Base-by-base conservation (phyloP, 2,113 vertebrate genomes). In the Sorex fumeus region DNA sequence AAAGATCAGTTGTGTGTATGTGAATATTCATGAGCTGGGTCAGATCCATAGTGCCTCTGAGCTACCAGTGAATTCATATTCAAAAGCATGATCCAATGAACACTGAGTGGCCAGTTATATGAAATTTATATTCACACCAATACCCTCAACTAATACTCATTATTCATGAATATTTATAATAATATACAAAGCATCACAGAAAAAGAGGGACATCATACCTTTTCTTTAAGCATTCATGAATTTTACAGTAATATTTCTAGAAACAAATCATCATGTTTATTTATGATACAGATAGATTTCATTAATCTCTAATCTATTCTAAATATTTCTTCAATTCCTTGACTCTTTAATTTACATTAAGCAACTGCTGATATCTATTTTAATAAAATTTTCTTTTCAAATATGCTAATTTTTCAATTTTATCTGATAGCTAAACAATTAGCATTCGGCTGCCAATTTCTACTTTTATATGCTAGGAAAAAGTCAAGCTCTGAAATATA, bases 21-120 rank as follows among this genome's bases (percentile, higher is more conserved):
- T 94, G 95, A 97, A 93, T 97, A 97, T 96, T 97, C 97, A 97
- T 94, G 87, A 96, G 27, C n/a, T 94, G 53, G 8, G 71, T 95
- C 72, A 91, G 69, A 84, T 91, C 69, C 69, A 90, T 1, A 47
- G 69, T 50, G 60, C 88, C 94, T 82, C 50, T 80, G 71, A 95
- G 93, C 87, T 57, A 93, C 16, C 90, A 92, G 34, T 40, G 91
- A 95, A 97, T 94, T 95, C 76, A 90, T 84, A 96, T 96, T 97
- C 97, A 93, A 91, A 90, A 95, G 70, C 96, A 96, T 97, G 96
- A 97, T 86, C 84, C 84, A 57, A 45, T 93, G 90, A 97, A 96
- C 70, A 74, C 9, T 74, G 28, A 93, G 21, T 91, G 91, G 78
- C 50, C 78, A 94, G 70, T 94, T 96, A 96, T 18, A 95, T 21